These are phyloP conservation scores for Vimba vimba DNA, from an alignment of 2,113 vertebrate species.

Conservation along the genomic window DNA sequence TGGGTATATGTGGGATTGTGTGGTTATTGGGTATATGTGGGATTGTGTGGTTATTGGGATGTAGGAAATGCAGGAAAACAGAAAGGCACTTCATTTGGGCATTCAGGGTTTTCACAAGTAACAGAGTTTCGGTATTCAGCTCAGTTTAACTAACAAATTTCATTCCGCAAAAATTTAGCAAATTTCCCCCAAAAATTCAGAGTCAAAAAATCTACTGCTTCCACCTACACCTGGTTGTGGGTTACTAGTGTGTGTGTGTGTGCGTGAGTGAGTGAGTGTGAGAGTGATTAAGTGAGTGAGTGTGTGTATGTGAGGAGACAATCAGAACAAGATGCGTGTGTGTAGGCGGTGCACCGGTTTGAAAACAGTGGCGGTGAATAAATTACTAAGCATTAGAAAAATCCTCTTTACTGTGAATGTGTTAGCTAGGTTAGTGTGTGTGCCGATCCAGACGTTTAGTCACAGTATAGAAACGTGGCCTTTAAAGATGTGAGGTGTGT, in stretches of 20 bases:
- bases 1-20: no score
- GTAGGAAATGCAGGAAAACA: not conserved
- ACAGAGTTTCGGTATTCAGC: not conserved
- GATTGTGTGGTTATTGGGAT: no score
- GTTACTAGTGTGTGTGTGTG: conserved; percentile 15
- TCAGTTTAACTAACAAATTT: not conserved
- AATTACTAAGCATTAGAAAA: not conserved
- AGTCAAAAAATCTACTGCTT: no score
- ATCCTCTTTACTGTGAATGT: not conserved
- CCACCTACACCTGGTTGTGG: not conserved
- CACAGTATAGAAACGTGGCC: not conserved
- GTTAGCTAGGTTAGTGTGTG: not conserved
- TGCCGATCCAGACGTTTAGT: not conserved
- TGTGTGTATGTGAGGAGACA: conserved; percentile 29
- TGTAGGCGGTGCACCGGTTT: conserved; percentile 27
- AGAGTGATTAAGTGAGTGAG: not conserved
- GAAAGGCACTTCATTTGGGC: not conserved
- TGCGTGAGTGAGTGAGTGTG: not conserved
- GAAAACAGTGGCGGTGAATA: not conserved
- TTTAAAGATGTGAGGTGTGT: not conserved
- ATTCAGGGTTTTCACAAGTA: not conserved
- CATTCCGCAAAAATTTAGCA: not conserved
- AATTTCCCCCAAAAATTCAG: not conserved
- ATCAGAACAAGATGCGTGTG: not conserved
- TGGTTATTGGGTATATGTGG: no score